Evolutionary conservation across 2,113 vertebrate genomes (phyloP), one percentile per base, ranked within the genome.

Genomic region (Oncorhynchus kisutch): DNA sequence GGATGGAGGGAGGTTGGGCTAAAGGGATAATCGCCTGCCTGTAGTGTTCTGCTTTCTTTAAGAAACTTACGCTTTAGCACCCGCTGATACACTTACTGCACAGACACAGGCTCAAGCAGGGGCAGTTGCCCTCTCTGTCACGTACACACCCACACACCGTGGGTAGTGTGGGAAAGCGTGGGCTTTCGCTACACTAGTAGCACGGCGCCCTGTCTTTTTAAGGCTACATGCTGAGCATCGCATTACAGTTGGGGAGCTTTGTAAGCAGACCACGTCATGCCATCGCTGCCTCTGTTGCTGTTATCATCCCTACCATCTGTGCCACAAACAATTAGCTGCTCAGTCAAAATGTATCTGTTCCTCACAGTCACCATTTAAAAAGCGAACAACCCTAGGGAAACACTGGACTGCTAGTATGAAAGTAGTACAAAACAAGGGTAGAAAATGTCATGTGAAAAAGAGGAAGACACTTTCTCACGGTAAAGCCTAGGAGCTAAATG

Each of bases 211-310:
- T 16, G 12, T 14, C 16, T 16, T 54, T 54, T 4, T 54, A 16
- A 16, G 16, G 51, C 51, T 54, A 18, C 18, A 54, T 54, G 16
- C 12, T 54, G 51, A 22, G 7, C 3, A 11, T 5, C 5, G 59
- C n/a, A n/a, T 62, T n/a, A 24, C 7, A 22, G 7, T 22, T n/a
- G n/a, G 59, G 3, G n/a, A 62, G 20, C 59, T 22, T 57, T 22
- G n/a, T 62, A 24, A 62, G 59, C n/a, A 9, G 7, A 62, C 59
- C 59, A n/a, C 22, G 59, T 62, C 5, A 16, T 54, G 51, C 59
- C n/a, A 9, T 54, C 49, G 67, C 14, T 67, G 6, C 66, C 7
- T 65, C 9, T 62, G 54, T 20, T 74, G 82, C 20, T 83, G 20
- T 83, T 54, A 54, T 54, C 16, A 4, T 54, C 16, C 51, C 39